phyloP scores from a whole-genome alignment of 2,113 vertebrate species.

The Herpetotheres cachinnans region DNA sequence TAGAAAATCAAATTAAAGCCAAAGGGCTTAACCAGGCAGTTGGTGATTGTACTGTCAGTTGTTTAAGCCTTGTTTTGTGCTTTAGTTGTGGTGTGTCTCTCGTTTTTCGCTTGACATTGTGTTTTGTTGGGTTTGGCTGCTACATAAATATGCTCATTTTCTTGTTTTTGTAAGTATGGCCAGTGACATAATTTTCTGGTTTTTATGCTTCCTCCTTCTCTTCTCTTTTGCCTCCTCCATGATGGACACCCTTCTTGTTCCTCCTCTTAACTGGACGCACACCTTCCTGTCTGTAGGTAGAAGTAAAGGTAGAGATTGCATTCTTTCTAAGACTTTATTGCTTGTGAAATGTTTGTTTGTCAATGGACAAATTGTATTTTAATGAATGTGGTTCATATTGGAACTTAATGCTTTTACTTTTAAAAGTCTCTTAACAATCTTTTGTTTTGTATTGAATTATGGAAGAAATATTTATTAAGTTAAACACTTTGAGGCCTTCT shows the following conservation, averaged over 20 bases:
- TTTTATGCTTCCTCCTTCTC: conserved; percentile 61
- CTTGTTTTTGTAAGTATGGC: not conserved
- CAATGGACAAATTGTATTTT: not conserved
- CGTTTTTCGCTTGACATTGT: not conserved
- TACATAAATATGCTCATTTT: not conserved
- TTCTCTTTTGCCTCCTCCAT: conserved; percentile 56
- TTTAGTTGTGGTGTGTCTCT: not conserved
- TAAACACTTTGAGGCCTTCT: not conserved
- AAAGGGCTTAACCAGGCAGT: conserved; percentile 24
- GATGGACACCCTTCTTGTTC: conserved; percentile 70
- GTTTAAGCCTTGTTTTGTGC: conserved; percentile 19
- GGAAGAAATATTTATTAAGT: not conserved
- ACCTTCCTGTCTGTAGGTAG: conserved; percentile 88
- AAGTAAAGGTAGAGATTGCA: conserved; percentile 92
- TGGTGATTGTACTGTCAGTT: not conserved
- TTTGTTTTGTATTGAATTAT: not conserved
- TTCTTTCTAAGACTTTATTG: conserved; percentile 66
- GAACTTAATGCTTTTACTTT: not conserved
- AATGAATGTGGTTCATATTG: not conserved
- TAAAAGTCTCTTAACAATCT: not conserved
- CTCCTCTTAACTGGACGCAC: conserved; percentile 67
- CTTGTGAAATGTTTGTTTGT: conserved; percentile 33
- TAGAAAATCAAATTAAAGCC: conserved; percentile 32
- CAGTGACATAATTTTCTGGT: conserved; percentile 52
- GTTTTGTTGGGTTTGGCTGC: not conserved